Conservation (phyloP, 1,140 invertebrate genomes). For the Lycorma delicatula region DNA sequence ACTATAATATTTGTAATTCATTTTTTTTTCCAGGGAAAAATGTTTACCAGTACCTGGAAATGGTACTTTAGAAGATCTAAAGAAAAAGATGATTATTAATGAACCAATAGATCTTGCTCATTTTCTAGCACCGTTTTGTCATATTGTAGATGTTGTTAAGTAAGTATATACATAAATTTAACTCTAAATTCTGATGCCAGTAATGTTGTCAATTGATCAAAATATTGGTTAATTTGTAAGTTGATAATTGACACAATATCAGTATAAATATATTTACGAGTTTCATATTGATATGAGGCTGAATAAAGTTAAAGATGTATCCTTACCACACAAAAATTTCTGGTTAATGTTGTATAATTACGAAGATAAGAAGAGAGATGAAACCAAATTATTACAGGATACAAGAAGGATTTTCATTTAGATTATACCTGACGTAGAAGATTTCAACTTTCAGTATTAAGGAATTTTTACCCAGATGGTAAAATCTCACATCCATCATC, state of each 20-base stretch:
- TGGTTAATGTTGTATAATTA: no score
- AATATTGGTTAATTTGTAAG: neutral
- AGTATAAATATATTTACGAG: neutral
- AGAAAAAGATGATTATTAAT: constrained; percentile 28
- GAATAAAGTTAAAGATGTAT: neutral
- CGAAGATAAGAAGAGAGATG: no score
- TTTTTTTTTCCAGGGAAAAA: constrained; percentile 37
- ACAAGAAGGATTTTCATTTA: no score
- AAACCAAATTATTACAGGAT: no score
- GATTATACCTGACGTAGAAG: no score
- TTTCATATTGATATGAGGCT: neutral
- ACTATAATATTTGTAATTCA: no score
- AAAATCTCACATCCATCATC: no score
- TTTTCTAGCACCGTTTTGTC: constrained; percentile 40
- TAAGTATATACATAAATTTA: constrained; percentile 33
- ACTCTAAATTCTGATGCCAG: neutral
- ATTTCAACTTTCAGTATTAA: no score
- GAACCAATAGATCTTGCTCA: constrained; percentile 32
- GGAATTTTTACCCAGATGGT: no score
- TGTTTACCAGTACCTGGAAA: constrained; percentile 33
- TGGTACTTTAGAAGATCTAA: constrained; percentile 34
- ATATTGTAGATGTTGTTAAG: constrained; percentile 40
- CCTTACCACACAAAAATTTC: no score
- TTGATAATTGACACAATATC: neutral
- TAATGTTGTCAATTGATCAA: no score